Evolutionary conservation across 2,888 invertebrate genomes (phyloP).

Genomic region (Catocala fraxini): DNA sequence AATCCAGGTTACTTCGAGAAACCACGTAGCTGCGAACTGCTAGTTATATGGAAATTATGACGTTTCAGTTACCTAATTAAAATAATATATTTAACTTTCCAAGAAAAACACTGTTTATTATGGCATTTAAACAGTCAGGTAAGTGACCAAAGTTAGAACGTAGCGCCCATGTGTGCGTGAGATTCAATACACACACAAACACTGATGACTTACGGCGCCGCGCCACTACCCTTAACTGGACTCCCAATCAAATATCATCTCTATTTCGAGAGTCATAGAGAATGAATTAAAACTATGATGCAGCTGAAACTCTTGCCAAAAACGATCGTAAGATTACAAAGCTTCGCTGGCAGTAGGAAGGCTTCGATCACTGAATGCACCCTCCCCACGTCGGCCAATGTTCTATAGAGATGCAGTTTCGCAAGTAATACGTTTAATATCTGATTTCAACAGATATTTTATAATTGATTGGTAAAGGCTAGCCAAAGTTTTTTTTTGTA

Average conservation of each 20-base stretch:
- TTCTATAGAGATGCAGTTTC: conserved; percentile 26
- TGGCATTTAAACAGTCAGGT: neutral
- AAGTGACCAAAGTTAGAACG: neutral
- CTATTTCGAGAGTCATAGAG: conserved; percentile 8
- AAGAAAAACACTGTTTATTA: neutral
- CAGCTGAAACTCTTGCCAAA: conserved; percentile 46
- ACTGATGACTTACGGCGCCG: conserved; percentile 25
- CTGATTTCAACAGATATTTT: conserved; percentile 12
- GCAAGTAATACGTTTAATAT: conserved; percentile 23
- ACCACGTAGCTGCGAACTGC: too few relatives aligned
- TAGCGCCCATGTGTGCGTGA: neutral
- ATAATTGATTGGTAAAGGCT: neutral
- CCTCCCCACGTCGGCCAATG: conserved; percentile 12
- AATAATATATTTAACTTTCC: too few relatives aligned
- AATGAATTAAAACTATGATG: conserved; percentile 8
- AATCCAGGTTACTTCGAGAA: too few relatives aligned
- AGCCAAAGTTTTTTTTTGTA: too few relatives aligned
- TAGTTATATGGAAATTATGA: too few relatives aligned
- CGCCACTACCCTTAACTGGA: conserved; percentile 21
- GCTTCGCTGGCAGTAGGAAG: conserved; percentile 44
- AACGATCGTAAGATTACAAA: conserved; percentile 52
- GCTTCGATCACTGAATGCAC: conserved; percentile 41
- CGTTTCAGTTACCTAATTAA: too few relatives aligned
- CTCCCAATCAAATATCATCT: conserved; percentile 17
- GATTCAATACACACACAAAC: neutral